Evolutionary conservation across 1,140 invertebrate genomes (phyloP).

Genomic region (Drosophila kurseongensis): DNA sequence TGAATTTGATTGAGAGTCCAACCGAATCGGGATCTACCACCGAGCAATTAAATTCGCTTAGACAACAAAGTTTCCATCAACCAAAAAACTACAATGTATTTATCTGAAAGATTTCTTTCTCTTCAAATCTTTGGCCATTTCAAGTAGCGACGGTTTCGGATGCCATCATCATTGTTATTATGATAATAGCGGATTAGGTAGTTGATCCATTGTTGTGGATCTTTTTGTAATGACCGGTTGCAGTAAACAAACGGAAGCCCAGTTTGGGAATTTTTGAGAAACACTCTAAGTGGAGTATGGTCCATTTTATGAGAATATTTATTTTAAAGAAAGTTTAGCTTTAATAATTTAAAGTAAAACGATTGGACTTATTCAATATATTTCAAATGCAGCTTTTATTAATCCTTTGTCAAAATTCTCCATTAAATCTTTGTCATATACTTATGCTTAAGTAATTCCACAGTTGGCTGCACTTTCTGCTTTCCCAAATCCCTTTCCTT

Average conservation of each 20-base stretch:
- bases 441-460: conserved; percentile 31
- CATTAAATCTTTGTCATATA: conserved; percentile 13
- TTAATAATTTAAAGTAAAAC: too few relatives aligned
- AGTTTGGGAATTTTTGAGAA: neutral
- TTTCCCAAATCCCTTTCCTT: conserved; percentile 2
- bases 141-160: conserved; percentile 69
- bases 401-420: neutral
- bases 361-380: neutral
- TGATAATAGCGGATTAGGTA: conserved; percentile 70
- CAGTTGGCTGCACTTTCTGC: conserved; percentile 39
- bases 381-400: neutral
- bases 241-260: conserved; percentile 47
- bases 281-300: neutral
- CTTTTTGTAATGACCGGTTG: conserved; percentile 41
- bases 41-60: conserved; percentile 74
- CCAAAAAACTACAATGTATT: conserved; percentile 18
- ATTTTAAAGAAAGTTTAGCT: too few relatives aligned
- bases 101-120: conserved; percentile 30
- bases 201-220: conserved; percentile 34
- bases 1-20: conserved; percentile 50
- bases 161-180: conserved; percentile 64
- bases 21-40: conserved; percentile 31
- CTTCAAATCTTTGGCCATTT: conserved; percentile 27
- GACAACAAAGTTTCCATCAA: conserved; percentile 55
- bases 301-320: neutral